These are phyloP conservation scores for Scophthalmus maximus DNA, from an alignment of 2,113 vertebrate genomes.

Conservation along the genomic window DNA sequence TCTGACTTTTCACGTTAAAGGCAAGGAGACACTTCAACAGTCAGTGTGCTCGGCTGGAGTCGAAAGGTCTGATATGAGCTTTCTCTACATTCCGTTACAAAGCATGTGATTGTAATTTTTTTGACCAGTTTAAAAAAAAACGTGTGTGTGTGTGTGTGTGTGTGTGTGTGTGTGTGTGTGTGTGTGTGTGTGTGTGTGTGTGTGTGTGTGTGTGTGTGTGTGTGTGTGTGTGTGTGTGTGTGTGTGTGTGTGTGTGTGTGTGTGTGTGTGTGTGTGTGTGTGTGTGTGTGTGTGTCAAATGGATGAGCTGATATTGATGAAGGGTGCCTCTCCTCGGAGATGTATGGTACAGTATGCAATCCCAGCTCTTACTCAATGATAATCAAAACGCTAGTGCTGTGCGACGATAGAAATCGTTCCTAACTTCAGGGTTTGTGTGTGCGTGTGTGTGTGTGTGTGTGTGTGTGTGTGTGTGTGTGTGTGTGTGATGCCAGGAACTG, in stretches of 20 bases:
- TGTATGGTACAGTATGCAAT: conserved; percentile 78
- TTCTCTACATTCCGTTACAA: conserved; percentile 81
- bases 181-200: conserved; percentile 24
- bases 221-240: conserved; percentile 16
- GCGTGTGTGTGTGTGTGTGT: conserved; percentile 44
- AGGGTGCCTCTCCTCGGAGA: conserved; percentile 71
- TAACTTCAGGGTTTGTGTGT: conserved; percentile 79
- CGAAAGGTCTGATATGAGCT: conserved; percentile 68
- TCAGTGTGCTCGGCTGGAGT: conserved; percentile 40
- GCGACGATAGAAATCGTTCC: conserved; percentile 75
- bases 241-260: conserved; percentile 24
- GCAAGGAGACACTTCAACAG: conserved; percentile 40
- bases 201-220: conserved; percentile 22
- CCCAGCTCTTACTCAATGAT: conserved; percentile 77
- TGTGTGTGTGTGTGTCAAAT: conserved; percentile 27
- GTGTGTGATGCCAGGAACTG: conserved; percentile 70
- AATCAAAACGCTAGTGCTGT: conserved; percentile 80
- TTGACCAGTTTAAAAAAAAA: conserved; percentile 56
- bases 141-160: conserved; percentile 18
- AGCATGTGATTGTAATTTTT: conserved; percentile 78
- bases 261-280: conserved; percentile 11
- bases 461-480: conserved; percentile 23
- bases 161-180: conserved; percentile 18
- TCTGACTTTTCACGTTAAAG: conserved; percentile 40
- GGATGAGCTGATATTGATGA: conserved; percentile 72